Base-by-base conservation (phyloP, 2,797 vertebrate species). In the Buceros bicornis region DNA sequence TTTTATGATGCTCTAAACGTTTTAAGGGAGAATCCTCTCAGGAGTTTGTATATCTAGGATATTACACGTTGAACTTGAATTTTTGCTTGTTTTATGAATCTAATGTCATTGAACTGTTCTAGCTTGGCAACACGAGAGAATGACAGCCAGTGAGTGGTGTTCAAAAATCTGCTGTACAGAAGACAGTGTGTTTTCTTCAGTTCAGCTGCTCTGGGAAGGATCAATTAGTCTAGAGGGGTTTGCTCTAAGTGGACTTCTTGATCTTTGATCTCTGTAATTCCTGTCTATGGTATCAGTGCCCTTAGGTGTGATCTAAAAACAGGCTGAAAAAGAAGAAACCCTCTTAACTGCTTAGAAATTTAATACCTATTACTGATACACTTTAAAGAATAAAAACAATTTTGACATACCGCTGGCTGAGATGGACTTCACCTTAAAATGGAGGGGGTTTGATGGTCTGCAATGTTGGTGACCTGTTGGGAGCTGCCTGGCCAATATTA, bases 231-330 rank as follows among this genome's bases (percentile, higher is more conserved):
- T 74, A 35, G 28, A 71, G 7, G 56, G 43, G 13, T 84, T 89
- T 91, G 28, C 10, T 82, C 50, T 87, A 8, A 0, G 0, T 11
- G 42, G 37, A 60, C 42, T 53, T 91, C 51, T 53, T 83, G 62
- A 71, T 90, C 61, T 78, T 87, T 87, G 77, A 74, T 89, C 69
- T 90, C 65, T 73, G 6, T 58, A 87, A 26, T 87, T 91, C 25
- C 33, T 31, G 5, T 73, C 50, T 80, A 12, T 66, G 53, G 42
- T 89, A 40, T 93, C 48, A 78, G 42, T 91, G 31, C 22, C 25
- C 67, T 84, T 72, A 84, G n/a, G 42, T 89, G 42, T 58, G 24
- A 26, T 72, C n/a, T 84, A 72, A 79, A 91, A 91, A 37, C 40
- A 81, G 43, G 7, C 61, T 50, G 18, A 57, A 87, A 87, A 81